These are phyloP conservation scores for Lophotriccus pileatus DNA, from an alignment of 2,797 vertebrate species.

Conservation along the genomic window DNA sequence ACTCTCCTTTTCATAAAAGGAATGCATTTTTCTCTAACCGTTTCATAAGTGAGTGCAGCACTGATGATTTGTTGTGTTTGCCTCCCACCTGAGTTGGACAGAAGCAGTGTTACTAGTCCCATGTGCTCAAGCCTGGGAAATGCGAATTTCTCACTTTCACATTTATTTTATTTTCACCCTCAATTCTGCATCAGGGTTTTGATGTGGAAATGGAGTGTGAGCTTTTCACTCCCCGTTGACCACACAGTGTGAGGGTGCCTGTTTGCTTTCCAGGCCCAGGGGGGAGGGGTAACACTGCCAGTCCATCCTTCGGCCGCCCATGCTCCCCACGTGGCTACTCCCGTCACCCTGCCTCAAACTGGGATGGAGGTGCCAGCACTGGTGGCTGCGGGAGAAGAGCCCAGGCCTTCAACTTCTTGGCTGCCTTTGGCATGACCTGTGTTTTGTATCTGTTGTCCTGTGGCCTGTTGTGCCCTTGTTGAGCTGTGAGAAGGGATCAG, in stretches of 20 bases:
- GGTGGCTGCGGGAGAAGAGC: neutral
- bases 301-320: rapidly evolving
- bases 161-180: neutral
- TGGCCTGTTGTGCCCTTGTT: neutral
- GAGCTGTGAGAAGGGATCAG: neutral
- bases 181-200: neutral
- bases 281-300: rapidly evolving
- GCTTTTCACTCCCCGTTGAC: neutral
- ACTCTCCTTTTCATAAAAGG: neutral
- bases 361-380: rapidly evolving
- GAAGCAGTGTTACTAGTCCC: neutral
- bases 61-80: neutral
- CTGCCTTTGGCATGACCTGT: neutral
- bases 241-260: neutral
- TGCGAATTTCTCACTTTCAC: neutral
- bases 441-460: neutral
- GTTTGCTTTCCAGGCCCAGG: neutral
- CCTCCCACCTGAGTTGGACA: neutral
- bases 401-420: neutral
- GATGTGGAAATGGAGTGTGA: neutral
- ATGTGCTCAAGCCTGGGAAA: neutral
- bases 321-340: rapidly evolving
- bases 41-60: neutral
- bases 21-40: neutral
- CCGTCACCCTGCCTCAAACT: neutral